Evolutionary conservation across 2,797 vertebrate genomes (phyloP).

Genomic region (Enteromius anoplus): DNA sequence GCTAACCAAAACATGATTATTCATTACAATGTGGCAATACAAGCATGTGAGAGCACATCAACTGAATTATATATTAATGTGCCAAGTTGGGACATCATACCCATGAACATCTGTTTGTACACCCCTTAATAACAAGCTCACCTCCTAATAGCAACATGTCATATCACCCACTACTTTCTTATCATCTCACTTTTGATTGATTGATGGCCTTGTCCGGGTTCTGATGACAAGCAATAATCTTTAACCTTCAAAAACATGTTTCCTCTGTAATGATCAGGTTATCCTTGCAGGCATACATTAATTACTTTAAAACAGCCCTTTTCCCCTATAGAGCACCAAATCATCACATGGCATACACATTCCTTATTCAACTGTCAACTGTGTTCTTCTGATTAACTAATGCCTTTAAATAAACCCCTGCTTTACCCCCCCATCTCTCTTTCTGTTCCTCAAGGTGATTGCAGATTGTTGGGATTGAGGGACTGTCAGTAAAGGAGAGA

Average conservation of each 20-base stretch:
- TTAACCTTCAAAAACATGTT: conserved; percentile 42
- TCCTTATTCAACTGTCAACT: neutral
- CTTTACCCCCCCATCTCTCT: neutral
- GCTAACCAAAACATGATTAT: neutral
- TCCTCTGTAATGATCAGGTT: conserved; percentile 17
- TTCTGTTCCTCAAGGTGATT: conserved; percentile 54
- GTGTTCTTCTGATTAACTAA: conserved; percentile 15
- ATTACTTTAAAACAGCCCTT: conserved; percentile 3
- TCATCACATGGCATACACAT: conserved; percentile 15
- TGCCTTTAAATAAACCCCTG: conserved; percentile 27
- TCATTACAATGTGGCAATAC: neutral
- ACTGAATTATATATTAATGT: neutral
- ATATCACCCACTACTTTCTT: neutral
- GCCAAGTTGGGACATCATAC: neutral
- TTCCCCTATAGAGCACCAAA: conserved; percentile 20
- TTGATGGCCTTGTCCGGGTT: conserved; percentile 27
- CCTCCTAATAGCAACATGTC: neutral
- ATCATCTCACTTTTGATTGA: conserved; percentile 17
- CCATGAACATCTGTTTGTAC: neutral
- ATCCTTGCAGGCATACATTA: conserved; percentile 25
- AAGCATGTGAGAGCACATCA: neutral
- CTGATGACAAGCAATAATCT: conserved; percentile 26
- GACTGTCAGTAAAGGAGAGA: conserved; percentile 47
- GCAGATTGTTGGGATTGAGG: conserved; percentile 54
- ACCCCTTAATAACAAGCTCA: neutral